A percentile compares a stretch with the other conserved stretches of the same genome.
These are phyloP conservation scores for Muntiacus muntjak DNA, from an alignment of 2,113 vertebrate genomes.

Conservation along the genomic window DNA sequence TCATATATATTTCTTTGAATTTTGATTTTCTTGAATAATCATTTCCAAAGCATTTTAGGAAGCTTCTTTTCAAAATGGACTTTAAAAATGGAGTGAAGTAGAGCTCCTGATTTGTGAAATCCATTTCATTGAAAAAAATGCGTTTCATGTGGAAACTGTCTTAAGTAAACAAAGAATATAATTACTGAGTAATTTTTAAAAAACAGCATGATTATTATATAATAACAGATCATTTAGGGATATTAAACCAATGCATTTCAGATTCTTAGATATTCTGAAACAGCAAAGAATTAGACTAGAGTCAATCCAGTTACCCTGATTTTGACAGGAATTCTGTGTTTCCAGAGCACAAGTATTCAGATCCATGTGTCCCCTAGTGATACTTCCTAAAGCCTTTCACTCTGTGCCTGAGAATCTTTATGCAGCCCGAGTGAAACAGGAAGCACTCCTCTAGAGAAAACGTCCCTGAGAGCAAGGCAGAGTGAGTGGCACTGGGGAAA, in stretches of 20 bases:
- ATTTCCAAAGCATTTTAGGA: not conserved
- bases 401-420: not conserved
- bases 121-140: not conserved
- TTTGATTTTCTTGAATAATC: not conserved
- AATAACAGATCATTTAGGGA: not conserved
- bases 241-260: not conserved
- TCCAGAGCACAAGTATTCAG: not conserved
- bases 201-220: not conserved
- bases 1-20: not conserved
- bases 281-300: too few species aligned
- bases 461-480: fast-evolving
- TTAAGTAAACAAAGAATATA: not conserved
- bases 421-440: not conserved
- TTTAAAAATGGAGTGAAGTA: not conserved
- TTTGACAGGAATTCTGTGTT: not conserved
- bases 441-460: not conserved
- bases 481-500: not conserved
- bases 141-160: not conserved
- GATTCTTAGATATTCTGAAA: not conserved
- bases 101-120: not conserved
- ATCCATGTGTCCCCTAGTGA: not conserved
- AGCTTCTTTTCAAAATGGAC: not conserved
- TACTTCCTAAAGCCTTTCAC: not conserved
- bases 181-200: not conserved
- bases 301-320: not conserved